A percentile compares a stretch with the other conserved stretches of the same genome.
Evolutionary conservation across 35 echinoderm and acorn worm genomes (phyloP).

Genomic region (Apostichopus parvimensis): DNA sequence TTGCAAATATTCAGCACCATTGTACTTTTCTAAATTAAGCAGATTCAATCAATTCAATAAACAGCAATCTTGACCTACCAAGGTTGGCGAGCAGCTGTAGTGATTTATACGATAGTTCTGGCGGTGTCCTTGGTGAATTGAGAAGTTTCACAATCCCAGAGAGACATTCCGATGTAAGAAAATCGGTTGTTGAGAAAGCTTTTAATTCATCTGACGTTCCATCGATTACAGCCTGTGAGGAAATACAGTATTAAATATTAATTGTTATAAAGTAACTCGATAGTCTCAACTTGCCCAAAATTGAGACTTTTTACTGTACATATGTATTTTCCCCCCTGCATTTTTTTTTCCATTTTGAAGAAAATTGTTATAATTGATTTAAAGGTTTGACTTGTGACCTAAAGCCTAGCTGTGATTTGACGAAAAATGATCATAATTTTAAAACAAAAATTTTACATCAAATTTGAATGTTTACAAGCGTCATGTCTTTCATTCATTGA

Average conservation of each 20-base stretch:
- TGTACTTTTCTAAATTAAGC: too few relatives aligned
- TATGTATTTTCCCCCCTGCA: not conserved
- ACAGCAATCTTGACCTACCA: not conserved
- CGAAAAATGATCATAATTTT: too few relatives aligned
- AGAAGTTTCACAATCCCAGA: not conserved
- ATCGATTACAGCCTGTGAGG: not conserved
- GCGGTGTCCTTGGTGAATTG: slow-evolving; percentile 4
- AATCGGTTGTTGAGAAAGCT: not conserved
- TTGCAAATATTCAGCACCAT: too few relatives aligned
- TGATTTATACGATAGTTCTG: not conserved
- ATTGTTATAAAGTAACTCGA: not conserved
- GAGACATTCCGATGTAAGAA: slow-evolving; percentile 20
- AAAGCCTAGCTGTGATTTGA: too few relatives aligned
- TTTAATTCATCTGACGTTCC: not conserved
- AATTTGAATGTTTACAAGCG: too few relatives aligned
- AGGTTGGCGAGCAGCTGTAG: not conserved
- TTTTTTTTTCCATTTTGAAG: not conserved
- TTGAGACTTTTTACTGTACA: not conserved
- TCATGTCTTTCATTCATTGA: too few relatives aligned
- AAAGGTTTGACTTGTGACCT: not conserved
- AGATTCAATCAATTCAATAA: too few relatives aligned
- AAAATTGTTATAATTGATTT: not conserved
- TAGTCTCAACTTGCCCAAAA: not conserved
- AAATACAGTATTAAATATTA: not conserved
- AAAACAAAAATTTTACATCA: too few relatives aligned